Percentiles rank a stretch among this genome's conserved stretches.
Conservation (phyloP, 2,888 invertebrate genomes). For the Drosophila kuntzei region DNA sequence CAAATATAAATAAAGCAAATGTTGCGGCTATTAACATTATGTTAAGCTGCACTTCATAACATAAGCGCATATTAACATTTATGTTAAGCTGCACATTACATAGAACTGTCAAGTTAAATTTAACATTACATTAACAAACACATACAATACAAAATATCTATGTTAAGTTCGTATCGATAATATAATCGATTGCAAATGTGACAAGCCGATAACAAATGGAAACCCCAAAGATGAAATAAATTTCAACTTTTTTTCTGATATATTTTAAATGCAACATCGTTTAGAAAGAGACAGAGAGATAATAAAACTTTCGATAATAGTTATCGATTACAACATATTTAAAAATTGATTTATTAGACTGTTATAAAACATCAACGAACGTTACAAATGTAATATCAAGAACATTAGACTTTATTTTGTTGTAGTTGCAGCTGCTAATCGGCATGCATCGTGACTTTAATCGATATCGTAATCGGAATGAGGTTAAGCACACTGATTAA, state of each 20-base stretch:
- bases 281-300: neutral
- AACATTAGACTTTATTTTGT: neutral
- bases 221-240: neutral
- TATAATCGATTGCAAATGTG: neutral
- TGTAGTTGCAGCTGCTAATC: neutral
- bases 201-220: neutral
- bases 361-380: conserved; percentile 27
- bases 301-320: neutral
- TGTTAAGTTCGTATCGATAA: neutral
- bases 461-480: conserved; percentile 63
- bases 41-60: neutral
- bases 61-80: neutral
- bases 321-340: neutral
- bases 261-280: neutral
- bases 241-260: conserved; percentile 3
- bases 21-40: neutral
- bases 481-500: conserved; percentile 20
- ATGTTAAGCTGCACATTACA: neutral
- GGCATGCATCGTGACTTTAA: neutral
- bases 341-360: neutral
- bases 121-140: neutral
- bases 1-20: neutral
- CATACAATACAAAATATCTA: neutral
- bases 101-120: neutral
- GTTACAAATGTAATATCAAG: conserved; percentile 29